These are phyloP conservation scores for Eugnorisma glareosa DNA, from an alignment of 2,888 invertebrate species.

Conservation along the genomic window DNA sequence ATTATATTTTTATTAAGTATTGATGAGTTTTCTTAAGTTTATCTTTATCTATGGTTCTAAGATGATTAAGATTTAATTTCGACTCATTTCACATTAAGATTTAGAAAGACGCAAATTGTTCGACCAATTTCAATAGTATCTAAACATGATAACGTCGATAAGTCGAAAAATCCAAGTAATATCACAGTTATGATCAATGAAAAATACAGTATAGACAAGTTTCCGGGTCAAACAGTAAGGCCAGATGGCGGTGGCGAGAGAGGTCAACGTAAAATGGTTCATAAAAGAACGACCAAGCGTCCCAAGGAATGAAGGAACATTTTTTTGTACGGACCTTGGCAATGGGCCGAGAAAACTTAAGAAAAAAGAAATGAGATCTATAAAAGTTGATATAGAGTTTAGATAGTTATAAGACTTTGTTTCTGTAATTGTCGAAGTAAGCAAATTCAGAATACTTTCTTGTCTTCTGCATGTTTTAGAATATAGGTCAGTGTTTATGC, in stretches of 20 bases:
- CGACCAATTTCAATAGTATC: too few relatives aligned
- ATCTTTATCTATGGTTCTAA: background rate
- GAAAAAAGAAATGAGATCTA: background rate
- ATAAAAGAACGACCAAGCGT: background rate
- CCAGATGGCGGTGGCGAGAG: slow-evolving; percentile 3
- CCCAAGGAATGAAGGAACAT: background rate
- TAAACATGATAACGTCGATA: background rate
- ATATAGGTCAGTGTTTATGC: background rate
- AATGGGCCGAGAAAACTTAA: slow-evolving; percentile 10
- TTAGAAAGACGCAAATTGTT: background rate
- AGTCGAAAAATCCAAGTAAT: background rate
- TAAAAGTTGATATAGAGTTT: background rate
- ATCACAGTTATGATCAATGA: slow-evolving; percentile 6
- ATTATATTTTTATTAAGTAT: slow-evolving; percentile 45
- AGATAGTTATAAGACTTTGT: background rate
- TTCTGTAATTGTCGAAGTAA: background rate
- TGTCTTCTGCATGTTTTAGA: background rate
- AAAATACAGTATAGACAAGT: slow-evolving; percentile 8
- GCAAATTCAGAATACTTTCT: background rate
- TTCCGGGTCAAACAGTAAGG: slow-evolving; percentile 3
- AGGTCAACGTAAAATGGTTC: slow-evolving; percentile 43
- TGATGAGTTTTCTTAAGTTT: slow-evolving; percentile 2
- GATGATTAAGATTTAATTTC: background rate
- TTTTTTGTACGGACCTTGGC: slow-evolving; percentile 29
- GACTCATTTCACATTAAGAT: background rate